Conservation (phyloP, 2,113 vertebrate species). For the Excalfactoria chinensis region DNA sequence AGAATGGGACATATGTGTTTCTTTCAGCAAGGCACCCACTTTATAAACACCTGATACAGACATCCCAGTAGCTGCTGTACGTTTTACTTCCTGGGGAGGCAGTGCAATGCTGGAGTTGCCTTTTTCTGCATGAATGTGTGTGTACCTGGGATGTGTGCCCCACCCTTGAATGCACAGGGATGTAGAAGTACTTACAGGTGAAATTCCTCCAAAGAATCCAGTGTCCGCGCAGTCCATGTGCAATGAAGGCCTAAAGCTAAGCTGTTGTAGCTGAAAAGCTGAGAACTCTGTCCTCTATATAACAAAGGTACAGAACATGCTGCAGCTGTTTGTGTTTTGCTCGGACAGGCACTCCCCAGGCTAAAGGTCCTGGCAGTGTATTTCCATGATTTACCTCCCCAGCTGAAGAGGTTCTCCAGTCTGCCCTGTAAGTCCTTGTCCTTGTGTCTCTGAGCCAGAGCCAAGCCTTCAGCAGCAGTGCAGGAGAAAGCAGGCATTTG, state of each 20-base stretch:
- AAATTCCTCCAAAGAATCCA: background rate
- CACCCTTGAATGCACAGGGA: background rate
- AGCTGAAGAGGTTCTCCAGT: background rate
- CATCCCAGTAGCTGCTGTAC: background rate
- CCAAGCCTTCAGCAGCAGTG: background rate
- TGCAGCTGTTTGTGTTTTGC: background rate
- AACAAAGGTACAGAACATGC: background rate
- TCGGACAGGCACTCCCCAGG: background rate
- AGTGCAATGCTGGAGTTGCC: background rate
- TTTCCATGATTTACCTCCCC: background rate
- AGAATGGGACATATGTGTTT: background rate
- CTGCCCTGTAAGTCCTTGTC: background rate
- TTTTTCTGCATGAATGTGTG: fast-evolving
- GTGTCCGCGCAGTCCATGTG: background rate
- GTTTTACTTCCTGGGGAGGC: background rate
- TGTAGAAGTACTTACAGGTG: background rate
- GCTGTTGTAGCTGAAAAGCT: background rate
- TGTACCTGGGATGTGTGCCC: background rate
- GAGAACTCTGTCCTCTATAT: background rate
- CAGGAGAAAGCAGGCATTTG: background rate
- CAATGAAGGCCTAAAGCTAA: background rate
- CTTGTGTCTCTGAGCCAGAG: background rate
- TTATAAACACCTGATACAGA: background rate
- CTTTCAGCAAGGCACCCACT: background rate
- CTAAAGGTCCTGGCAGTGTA: background rate